Base-by-base conservation (phyloP, 2,888 invertebrate genomes). In the Ptilodon capucinus region DNA sequence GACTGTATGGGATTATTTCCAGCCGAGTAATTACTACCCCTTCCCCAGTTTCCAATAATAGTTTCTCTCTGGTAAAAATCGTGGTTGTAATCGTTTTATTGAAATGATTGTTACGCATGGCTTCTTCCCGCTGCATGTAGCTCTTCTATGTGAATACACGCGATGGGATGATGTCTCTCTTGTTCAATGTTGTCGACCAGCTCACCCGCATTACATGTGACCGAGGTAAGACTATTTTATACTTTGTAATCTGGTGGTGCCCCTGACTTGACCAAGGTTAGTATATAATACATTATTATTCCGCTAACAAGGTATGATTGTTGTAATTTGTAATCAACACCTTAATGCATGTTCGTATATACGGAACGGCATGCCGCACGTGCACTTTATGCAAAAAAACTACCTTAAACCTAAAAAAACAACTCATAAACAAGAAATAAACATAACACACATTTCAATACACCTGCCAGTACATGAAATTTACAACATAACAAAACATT, bases 1-100 rank as follows among this genome's bases (percentile, higher is more conserved):
- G 85, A 86, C 86, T 86, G 82, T 83, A 85, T 83, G 85, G 85
- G 84, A 86, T 79, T 76, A 75, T 79, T 78, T 82, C 77, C 79
- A 84, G 81, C 79, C 79, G 79, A 85, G 78, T 84, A 79, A 77
- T 64, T 52, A 78, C 66, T 74, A 71, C 69, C 75, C 88, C 77
- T 81, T 80, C 78, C 89, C 81, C 71, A 76, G 70, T 84, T 79
- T 79, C 86, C 84, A 71, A 77, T 79, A 74, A 76, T 81, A 73
- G 75, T 79, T 85, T 87, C 86, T 89, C 87, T 89, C 88, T 81
- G 67, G 68, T 61, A 69, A 72, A 69, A 70, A 73, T 68, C 56
- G 70, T 71, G 51, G 44, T 61, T 66, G 60, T 71, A 71, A 74
- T 71, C 61, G 61, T 80, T 83, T 75, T 73, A 85, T 81, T 80